Percentiles rank a stretch among this genome's conserved stretches.
Evolutionary conservation across 2,888 invertebrate genomes (phyloP).

Genomic region (Nemoura dubitans): DNA sequence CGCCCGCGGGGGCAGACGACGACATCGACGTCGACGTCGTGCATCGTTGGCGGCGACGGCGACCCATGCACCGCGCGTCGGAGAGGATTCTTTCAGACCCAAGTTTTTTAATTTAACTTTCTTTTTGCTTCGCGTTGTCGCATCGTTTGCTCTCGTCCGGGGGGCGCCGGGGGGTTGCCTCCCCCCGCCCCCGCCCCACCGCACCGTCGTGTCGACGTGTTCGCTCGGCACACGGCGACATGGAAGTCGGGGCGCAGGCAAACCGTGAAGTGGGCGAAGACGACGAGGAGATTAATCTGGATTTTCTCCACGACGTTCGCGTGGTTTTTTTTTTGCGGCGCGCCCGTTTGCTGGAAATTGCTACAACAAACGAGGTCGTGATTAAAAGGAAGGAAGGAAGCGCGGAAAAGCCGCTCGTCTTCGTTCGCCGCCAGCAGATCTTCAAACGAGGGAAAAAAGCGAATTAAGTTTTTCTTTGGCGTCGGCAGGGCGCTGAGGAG

Average conservation of each 20-base stretch:
- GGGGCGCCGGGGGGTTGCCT: not conserved
- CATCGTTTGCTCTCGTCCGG: not conserved
- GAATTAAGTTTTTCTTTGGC: not conserved
- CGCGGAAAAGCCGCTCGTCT: not conserved
- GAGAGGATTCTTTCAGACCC: slow-evolving; percentile 10
- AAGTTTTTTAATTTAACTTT: slow-evolving; percentile 1
- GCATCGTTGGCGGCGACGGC: slow-evolving; percentile 20
- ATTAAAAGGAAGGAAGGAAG: not conserved
- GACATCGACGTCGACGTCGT: slow-evolving; percentile 22
- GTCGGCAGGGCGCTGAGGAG: not conserved
- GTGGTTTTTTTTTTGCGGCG: not conserved
- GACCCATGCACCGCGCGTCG: slow-evolving; percentile 22
- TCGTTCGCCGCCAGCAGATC: not conserved
- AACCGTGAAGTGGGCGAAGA: not conserved
- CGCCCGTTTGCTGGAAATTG: not conserved
- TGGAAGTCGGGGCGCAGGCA: not conserved
- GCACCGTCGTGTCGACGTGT: not conserved
- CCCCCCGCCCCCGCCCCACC: not conserved
- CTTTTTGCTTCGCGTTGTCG: slow-evolving; percentile 13
- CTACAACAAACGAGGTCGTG: slow-evolving; percentile 3
- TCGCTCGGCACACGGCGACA: not conserved
- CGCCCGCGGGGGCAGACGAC: not conserved
- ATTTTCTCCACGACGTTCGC: not conserved
- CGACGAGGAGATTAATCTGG: not conserved
- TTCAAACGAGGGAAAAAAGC: slow-evolving; percentile 1